Conservation (phyloP, 2,888 invertebrate species). For the Limnephilus lunatus region DNA sequence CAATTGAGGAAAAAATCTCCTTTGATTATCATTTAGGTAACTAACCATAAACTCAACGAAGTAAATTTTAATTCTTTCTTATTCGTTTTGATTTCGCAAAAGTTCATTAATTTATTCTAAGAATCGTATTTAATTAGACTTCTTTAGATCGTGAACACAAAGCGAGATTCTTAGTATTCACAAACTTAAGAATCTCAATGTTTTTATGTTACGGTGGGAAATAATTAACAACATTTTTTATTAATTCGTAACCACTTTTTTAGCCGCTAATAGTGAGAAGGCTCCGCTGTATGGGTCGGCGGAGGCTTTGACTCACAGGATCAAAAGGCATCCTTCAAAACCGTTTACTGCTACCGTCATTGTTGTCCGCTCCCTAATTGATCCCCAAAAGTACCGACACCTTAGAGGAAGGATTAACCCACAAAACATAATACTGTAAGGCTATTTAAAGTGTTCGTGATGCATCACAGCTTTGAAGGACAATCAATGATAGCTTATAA, state of each 20-base stretch:
- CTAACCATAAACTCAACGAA: no score
- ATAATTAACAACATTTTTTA: constrained; percentile 32
- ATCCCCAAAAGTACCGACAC: constrained; percentile 34
- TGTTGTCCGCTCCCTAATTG: constrained; percentile 47
- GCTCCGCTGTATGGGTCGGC: neutral
- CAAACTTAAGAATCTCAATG: constrained; percentile 2
- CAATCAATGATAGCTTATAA: neutral
- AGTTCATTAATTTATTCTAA: neutral
- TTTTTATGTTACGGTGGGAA: neutral
- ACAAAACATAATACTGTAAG: constrained; percentile 16
- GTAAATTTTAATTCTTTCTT: neutral
- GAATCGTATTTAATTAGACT: neutral
- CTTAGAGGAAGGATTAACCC: neutral
- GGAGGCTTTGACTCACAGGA: constrained; percentile 44
- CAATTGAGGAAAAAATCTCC: no score
- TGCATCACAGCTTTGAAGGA: neutral
- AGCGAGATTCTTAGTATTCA: neutral
- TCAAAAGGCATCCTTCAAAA: constrained; percentile 44
- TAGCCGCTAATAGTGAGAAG: constrained; percentile 28
- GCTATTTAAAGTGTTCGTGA: constrained; percentile 15
- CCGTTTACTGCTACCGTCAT: constrained; percentile 41
- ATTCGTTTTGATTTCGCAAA: neutral
- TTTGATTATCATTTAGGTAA: no score
- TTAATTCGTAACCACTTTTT: constrained; percentile 38
- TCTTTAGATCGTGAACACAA: neutral